Percentiles rank a stretch among this genome's conserved stretches.
These are phyloP conservation scores for Hermaeophaga mercurialis DNA, from an alignment of 2,888 invertebrate species.

Conservation along the genomic window DNA sequence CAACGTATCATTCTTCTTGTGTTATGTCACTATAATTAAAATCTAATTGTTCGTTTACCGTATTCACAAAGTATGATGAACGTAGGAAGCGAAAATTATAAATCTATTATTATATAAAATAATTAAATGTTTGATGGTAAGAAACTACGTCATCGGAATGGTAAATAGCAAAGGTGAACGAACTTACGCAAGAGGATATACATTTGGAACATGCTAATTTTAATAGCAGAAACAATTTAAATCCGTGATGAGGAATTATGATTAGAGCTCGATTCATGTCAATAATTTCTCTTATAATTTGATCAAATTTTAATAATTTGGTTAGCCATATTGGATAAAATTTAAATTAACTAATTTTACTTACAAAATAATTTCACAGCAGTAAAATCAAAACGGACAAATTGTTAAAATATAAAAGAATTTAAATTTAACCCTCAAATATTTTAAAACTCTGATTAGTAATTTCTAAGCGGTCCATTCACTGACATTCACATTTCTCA, in stretches of 20 bases:
- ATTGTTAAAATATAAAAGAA: too few relatives aligned
- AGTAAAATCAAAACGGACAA: too few relatives aligned
- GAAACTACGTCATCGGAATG: conserved; percentile 10
- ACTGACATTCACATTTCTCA: too few relatives aligned
- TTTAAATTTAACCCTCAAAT: too few relatives aligned
- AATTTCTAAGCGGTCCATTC: too few relatives aligned
- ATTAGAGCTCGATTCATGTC: background rate
- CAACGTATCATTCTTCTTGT: conserved; percentile 28
- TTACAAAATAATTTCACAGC: too few relatives aligned
- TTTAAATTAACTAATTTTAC: too few relatives aligned
- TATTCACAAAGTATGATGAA: conserved; percentile 17
- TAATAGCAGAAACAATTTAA: conserved; percentile 4
- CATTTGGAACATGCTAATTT: conserved; percentile 9
- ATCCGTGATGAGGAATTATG: conserved; percentile 3
- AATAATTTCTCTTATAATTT: background rate
- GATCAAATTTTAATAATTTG: too few relatives aligned
- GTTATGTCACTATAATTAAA: conserved; percentile 35
- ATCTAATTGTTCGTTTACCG: conserved; percentile 29
- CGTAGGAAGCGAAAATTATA: conserved; percentile 22
- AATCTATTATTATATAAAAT: conserved; percentile 24
- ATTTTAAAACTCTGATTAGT: too few relatives aligned
- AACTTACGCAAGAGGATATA: conserved; percentile 19
- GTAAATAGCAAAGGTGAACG: conserved; percentile 17
- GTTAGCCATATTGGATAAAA: too few relatives aligned
- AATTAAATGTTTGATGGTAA: conserved; percentile 17